Base-by-base conservation (phyloP, 2,113 vertebrate species). In the Thinocorus orbignyianus region DNA sequence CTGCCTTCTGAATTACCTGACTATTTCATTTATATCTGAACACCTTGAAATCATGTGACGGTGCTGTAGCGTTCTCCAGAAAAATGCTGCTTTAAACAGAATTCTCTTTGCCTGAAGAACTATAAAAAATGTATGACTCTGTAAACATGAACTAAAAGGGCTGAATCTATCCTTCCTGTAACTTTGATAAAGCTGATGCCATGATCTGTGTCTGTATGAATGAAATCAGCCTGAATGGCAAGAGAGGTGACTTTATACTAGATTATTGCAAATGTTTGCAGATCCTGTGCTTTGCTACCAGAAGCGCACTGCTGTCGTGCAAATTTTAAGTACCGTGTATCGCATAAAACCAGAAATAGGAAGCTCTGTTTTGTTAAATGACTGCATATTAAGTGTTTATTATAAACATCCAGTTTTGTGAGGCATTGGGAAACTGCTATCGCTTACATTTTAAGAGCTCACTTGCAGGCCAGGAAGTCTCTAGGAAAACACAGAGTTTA, bases 51-150 rank as follows among this genome's bases (percentile, higher is more conserved):
- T 83, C 55, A 49, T 1, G 3, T 73, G 68, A 58, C 31, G 51
- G 15, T 83, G 72, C 76, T 7, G 0, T 64, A 79, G 44, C 31
- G 7, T 77, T 66, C 68, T 73, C 48, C 44, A 72, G 74, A 72
- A 93, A 96, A 93, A 72, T 25, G 22, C 80, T 62, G 55, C 64
- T 93, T 95, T 74, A 86, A 88, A 92, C 76, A 93, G 74, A 94
- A 90, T 83, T 48, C 9, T 90, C 30, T 83, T 46, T 90, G 69
- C 52, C 48, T 74, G 76, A 54, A 61, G 55, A 94, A 55, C 35
- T 90, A 81, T 86, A 81, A 94, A 93, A 95, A 86, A 95, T 76
- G 51, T 46, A 90, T 86, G 83, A 81, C 55, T 65, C 85, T 73
- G 64, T 88, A 94, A 95, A 86, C 58, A 88, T 0, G 0, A 81